phyloP scores from a whole-genome alignment of 2,888 invertebrate species.

The Bugulina stolonifera region DNA sequence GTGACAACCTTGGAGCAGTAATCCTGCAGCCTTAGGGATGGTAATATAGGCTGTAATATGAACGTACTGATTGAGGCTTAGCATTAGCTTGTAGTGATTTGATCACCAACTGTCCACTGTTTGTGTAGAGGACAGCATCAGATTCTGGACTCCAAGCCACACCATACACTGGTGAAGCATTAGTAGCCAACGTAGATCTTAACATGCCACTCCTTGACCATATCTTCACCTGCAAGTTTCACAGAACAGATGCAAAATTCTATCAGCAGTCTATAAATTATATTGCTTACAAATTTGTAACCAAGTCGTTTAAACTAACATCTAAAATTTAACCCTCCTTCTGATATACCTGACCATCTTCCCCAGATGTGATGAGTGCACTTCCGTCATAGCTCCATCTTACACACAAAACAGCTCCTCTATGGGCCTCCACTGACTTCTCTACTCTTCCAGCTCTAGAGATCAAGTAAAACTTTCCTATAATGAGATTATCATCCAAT shows the following conservation, averaged over 20 bases:
- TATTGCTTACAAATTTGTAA: no score
- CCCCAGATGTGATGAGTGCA: slow-evolving; percentile 70
- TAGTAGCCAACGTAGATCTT: slow-evolving; percentile 79
- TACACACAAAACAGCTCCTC: slow-evolving; percentile 75
- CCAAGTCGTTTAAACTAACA: no score
- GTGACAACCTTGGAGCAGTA: no score
- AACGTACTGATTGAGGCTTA: slow-evolving; percentile 55
- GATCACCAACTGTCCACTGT: slow-evolving; percentile 59
- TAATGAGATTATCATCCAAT: no score
- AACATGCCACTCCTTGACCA: slow-evolving; percentile 91
- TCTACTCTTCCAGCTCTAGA: slow-evolving; percentile 85
- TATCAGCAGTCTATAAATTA: no score
- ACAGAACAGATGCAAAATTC: no score
- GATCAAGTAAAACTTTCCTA: slow-evolving; percentile 77
- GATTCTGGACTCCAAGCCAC: slow-evolving; percentile 69
- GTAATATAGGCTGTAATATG: no score
- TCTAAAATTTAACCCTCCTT: no score
- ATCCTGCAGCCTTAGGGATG: no score
- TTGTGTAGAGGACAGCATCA: slow-evolving; percentile 59
- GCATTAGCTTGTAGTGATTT: slow-evolving; percentile 59
- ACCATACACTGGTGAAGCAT: slow-evolving; percentile 72
- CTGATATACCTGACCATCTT: slow-evolving; percentile 24
- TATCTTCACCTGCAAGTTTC: slow-evolving; percentile 68
- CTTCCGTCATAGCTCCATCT: slow-evolving; percentile 93
- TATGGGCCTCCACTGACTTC: slow-evolving; percentile 84